Evolutionary conservation across 2,888 invertebrate genomes (phyloP).

Genomic region (Hyposoter dolosus): DNA sequence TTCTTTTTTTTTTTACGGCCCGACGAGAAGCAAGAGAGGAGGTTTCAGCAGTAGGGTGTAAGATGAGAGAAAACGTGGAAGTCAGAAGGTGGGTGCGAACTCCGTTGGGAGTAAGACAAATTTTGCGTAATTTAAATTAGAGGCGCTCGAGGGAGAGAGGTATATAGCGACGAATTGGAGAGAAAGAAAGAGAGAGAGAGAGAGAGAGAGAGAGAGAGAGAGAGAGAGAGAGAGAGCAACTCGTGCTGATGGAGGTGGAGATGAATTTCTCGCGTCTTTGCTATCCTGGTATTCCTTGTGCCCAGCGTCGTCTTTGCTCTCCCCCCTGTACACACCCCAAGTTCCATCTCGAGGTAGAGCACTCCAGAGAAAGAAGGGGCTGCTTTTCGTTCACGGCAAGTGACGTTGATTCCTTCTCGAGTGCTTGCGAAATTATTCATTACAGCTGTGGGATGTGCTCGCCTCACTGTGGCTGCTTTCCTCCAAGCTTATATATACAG

Average conservation of each 20-base stretch:
- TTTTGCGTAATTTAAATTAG: constrained; percentile 77
- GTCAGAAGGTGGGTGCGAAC: constrained; percentile 69
- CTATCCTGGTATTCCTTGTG: constrained; percentile 57
- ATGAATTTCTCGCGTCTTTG: constrained; percentile 64
- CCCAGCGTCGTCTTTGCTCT: constrained; percentile 38
- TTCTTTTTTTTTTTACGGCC: constrained; percentile 28
- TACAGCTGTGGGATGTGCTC: constrained; percentile 62
- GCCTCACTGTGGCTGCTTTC: constrained; percentile 53
- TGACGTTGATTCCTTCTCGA: constrained; percentile 69
- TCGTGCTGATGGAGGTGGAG: constrained; percentile 59
- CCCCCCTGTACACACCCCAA: constrained; percentile 46
- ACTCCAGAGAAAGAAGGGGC: constrained; percentile 37
- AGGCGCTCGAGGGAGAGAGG: constrained; percentile 57
- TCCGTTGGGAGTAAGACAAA: constrained; percentile 77
- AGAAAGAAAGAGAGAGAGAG: constrained; percentile 55
- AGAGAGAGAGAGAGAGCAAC: constrained; percentile 50
- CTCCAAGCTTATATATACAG: constrained; percentile 9
- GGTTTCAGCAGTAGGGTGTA: constrained; percentile 37
- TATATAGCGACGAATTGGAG: constrained; percentile 46
- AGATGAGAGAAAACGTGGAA: constrained; percentile 70
- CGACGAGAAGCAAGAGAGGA: constrained; percentile 17
- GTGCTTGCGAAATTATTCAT: constrained; percentile 70
- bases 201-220: constrained; percentile 52
- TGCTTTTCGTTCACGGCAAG: constrained; percentile 66
- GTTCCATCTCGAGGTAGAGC: constrained; percentile 47